Evolutionary conservation across 2,797 vertebrate species (phyloP).

Genomic region (Schizothorax lantsangensis): DNA sequence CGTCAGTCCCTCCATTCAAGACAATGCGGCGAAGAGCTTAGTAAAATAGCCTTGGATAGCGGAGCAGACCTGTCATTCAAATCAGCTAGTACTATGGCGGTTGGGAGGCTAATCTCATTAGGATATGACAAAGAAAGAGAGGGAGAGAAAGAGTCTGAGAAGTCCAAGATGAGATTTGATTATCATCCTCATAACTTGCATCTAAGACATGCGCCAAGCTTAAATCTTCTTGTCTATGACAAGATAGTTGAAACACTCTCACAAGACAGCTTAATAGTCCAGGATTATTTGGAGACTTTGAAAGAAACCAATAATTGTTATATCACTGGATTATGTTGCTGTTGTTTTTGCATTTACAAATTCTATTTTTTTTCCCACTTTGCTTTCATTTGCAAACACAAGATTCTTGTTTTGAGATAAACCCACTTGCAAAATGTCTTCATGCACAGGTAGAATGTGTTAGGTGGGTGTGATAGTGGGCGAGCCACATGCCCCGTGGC

Average conservation of each 20-base stretch:
- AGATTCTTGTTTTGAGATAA: slow-evolving; percentile 60
- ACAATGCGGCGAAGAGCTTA: slow-evolving; percentile 93
- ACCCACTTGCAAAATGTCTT: slow-evolving; percentile 72
- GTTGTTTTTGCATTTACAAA: neutral
- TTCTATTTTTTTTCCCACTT: neutral
- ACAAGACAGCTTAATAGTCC: slow-evolving; percentile 45
- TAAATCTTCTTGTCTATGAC: slow-evolving; percentile 49
- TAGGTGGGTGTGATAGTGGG: slow-evolving; percentile 72
- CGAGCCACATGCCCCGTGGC: slow-evolving; percentile 65
- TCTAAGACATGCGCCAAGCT: slow-evolving; percentile 24
- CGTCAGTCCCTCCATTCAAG: slow-evolving; percentile 89
- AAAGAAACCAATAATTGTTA: neutral
- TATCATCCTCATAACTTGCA: slow-evolving; percentile 46
- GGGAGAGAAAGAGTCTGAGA: slow-evolving; percentile 40
- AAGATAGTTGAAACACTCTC: slow-evolving; percentile 45
- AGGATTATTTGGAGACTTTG: neutral
- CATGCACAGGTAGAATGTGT: slow-evolving; percentile 77
- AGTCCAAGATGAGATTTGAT: slow-evolving; percentile 46
- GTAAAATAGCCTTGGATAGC: slow-evolving; percentile 96
- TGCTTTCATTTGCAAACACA: slow-evolving; percentile 12
- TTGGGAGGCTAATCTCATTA: slow-evolving; percentile 95
- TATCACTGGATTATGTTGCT: neutral
- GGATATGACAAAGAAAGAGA: slow-evolving; percentile 80
- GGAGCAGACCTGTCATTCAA: slow-evolving; percentile 97
- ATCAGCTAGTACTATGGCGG: slow-evolving; percentile 87